A percentile compares a stretch with the other conserved stretches of the same genome.
Evolutionary conservation across 2,113 vertebrate genomes (phyloP).

Genomic region (Ceyx margarethae): DNA sequence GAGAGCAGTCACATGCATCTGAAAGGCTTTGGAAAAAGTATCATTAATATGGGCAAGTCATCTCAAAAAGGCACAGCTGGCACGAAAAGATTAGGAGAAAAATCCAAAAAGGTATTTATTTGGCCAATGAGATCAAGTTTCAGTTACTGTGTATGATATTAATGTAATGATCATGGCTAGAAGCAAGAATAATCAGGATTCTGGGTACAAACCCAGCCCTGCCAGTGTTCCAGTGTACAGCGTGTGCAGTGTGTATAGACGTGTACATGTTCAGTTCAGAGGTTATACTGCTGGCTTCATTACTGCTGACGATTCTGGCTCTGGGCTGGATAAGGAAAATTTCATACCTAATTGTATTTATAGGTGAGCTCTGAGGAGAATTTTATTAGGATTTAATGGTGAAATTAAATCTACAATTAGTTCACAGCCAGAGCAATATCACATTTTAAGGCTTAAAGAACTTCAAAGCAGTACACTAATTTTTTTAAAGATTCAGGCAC

Average conservation of each 20-base stretch:
- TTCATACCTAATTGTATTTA: neutral
- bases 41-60: neutral
- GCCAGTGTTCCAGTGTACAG: accelerated
- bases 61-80: neutral
- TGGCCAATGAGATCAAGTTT: neutral
- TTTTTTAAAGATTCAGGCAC: neutral
- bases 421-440: neutral
- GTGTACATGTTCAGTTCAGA: accelerated
- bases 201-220: neutral
- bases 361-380: neutral
- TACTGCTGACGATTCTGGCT: neutral
- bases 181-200: neutral
- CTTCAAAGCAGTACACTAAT: neutral
- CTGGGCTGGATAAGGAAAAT: neutral
- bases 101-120: neutral
- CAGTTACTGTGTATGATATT: neutral
- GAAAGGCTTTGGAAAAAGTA: neutral
- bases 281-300: neutral
- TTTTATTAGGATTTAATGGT: neutral
- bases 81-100: neutral
- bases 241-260: accelerated
- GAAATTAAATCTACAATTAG: neutral
- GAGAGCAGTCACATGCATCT: neutral
- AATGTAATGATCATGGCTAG: neutral
- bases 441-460: neutral